Conservation (phyloP, 2,113 vertebrate species). For the Centropus bengalensis region DNA sequence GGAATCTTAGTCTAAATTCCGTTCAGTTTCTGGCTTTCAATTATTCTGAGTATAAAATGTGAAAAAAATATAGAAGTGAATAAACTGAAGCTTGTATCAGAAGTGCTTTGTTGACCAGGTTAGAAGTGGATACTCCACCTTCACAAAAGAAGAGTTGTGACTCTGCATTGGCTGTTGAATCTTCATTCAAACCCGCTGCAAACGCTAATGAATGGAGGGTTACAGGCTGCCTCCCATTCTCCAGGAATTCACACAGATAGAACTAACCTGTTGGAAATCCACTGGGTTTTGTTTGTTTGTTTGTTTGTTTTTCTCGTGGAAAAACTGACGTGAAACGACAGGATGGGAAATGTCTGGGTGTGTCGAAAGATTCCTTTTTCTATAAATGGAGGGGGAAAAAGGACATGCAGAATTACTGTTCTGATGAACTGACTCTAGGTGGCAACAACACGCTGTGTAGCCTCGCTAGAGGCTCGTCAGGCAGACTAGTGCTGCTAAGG, state of each 20-base stretch:
- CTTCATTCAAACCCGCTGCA: background rate
- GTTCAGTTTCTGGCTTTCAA: background rate
- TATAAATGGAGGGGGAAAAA: background rate
- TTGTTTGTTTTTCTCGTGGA: background rate
- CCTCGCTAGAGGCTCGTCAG: background rate
- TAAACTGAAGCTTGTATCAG: background rate
- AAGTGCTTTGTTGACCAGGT: background rate
- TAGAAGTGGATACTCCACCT: background rate
- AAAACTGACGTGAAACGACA: rapidly evolving
- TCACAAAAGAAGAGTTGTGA: background rate
- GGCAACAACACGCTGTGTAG: slow-evolving; percentile 60
- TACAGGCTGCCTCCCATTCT: background rate
- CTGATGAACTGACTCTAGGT: slow-evolving; percentile 63
- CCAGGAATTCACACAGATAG: rapidly evolving
- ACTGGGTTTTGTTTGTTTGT: background rate
- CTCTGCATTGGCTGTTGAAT: background rate
- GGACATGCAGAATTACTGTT: background rate
- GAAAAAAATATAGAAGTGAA: background rate
- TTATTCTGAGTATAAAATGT: background rate
- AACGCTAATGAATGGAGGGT: background rate
- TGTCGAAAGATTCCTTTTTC: background rate
- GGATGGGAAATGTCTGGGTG: background rate
- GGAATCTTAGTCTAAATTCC: background rate
- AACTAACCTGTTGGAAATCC: background rate
- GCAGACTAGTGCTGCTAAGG: background rate